Base-by-base conservation (phyloP, 2,888 invertebrate genomes). In the Panorpa germanica region DNA sequence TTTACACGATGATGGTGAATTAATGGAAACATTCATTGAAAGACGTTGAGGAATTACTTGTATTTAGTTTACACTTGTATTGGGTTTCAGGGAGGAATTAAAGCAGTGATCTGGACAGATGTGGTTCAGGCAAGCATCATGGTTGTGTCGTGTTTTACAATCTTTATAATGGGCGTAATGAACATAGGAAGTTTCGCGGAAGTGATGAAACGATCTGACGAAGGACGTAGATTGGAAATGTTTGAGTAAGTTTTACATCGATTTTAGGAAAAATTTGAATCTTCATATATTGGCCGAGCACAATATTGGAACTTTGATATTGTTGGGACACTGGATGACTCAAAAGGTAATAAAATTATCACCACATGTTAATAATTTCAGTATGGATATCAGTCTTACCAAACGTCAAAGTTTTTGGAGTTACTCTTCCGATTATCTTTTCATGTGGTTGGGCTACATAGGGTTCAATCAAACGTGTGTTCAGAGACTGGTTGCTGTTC, bases 401-500 rank as follows among this genome's bases (percentile, higher is more conserved):
- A 60, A 63, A 23, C 57, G 76, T 16, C 65, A 68, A 34, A 67
- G 73, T 0, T 53, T 74, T 9, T 75, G 72, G 67, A 61, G 67
- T 23, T 58, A 66, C 16, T 43, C 65, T 9, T 48, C 68, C 28
- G 62, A 64, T 9, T 67, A 68, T 8, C 58, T 63, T 24, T 45
- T 63, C 5, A 58, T 65, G 35, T 70, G 68, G 63, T 57, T 65
- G 5, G 57, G 67, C 2, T 66, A 70, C 41, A 68, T 73, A 41
- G 62, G 70, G 9, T 62, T 71, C 8, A 72, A 74, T 51, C 77
- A 77, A 49, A 70, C 70, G 28, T 71, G 72, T 59, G 72, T 77
- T 1, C 76, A 77, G 42, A 56, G 75, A 35, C 70, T 73, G 37
- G 58, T 70, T 19, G 65, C 73, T 2, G 51, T 75, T 33, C 62